These are phyloP conservation scores for Clupea harengus DNA, from an alignment of 2,113 vertebrate species.

Conservation along the genomic window DNA sequence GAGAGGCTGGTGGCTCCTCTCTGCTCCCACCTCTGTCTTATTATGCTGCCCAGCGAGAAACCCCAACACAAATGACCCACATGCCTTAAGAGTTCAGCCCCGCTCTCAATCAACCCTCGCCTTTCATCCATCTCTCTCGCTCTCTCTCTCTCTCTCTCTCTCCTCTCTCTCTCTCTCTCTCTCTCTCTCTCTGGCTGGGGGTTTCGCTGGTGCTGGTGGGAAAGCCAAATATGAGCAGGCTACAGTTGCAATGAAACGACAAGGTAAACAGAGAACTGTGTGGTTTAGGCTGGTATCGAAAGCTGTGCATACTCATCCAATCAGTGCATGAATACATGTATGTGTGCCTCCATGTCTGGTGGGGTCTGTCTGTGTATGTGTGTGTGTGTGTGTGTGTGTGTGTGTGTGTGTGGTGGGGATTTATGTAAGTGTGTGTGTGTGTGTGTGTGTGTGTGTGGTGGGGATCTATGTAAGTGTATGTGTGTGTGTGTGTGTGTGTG, in stretches of 20 bases:
- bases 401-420: neutral
- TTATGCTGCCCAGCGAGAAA: constrained; percentile 4
- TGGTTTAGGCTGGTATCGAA: constrained; percentile 23
- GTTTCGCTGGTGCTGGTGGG: neutral
- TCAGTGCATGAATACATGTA: constrained; percentile 29
- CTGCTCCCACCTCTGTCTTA: neutral
- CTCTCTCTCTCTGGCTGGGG: neutral
- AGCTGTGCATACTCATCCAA: constrained; percentile 43
- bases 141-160: neutral
- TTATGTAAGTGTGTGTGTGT: neutral
- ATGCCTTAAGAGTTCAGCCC: neutral
- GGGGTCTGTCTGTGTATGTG: neutral
- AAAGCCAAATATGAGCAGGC: neutral
- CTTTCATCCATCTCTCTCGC: neutral
- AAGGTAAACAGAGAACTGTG: neutral
- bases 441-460: neutral
- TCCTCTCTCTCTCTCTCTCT: neutral
- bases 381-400: neutral
- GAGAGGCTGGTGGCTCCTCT: constrained; percentile 1
- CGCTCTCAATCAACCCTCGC: neutral
- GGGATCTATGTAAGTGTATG: neutral
- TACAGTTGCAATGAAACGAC: neutral
- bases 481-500: constrained; percentile 31
- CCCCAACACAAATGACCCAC: constrained; percentile 20
- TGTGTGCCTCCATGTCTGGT: neutral